phyloP scores from a whole-genome alignment of 2,797 vertebrate genomes.

The Aulostomus chinensis region DNA sequence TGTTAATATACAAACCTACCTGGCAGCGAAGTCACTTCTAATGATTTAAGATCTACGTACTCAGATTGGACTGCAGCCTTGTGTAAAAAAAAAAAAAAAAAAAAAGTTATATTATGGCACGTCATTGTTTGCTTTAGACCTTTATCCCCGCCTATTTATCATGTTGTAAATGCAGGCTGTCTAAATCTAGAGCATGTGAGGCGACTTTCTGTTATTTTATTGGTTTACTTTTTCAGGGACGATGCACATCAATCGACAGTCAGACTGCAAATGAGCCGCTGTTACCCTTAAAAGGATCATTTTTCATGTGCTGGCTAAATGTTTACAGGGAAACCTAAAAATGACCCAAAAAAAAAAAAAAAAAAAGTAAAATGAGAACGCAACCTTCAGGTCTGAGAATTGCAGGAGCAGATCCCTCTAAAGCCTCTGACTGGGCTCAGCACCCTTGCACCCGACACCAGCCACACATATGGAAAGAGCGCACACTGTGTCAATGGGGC shows the following conservation, averaged over 20 bases:
- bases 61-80: constrained; percentile 35
- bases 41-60: constrained; percentile 57
- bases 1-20: constrained; percentile 31
- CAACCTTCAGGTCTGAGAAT: background rate
- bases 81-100: constrained; percentile 68
- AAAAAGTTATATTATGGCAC: constrained; percentile 56
- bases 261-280: too few species aligned
- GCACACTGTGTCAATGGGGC: constrained; percentile 65
- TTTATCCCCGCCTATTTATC: constrained; percentile 59
- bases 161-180: constrained; percentile 49
- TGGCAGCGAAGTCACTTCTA: constrained; percentile 27
- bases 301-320: too few species aligned
- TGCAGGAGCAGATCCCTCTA: constrained; percentile 7
- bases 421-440: constrained; percentile 32
- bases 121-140: constrained; percentile 56
- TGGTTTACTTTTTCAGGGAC: too few species aligned
- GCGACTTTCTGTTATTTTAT: too few species aligned
- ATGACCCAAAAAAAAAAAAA: too few species aligned
- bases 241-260: too few species aligned
- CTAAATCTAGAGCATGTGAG: too few species aligned
- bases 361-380: too few species aligned
- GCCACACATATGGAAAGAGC: constrained; percentile 70
- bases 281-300: too few species aligned
- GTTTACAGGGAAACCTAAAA: too few species aligned
- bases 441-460: constrained; percentile 58